Evolutionary conservation across 2,113 vertebrate genomes (phyloP).

Genomic region (Leptobrachium ailaonicum): DNA sequence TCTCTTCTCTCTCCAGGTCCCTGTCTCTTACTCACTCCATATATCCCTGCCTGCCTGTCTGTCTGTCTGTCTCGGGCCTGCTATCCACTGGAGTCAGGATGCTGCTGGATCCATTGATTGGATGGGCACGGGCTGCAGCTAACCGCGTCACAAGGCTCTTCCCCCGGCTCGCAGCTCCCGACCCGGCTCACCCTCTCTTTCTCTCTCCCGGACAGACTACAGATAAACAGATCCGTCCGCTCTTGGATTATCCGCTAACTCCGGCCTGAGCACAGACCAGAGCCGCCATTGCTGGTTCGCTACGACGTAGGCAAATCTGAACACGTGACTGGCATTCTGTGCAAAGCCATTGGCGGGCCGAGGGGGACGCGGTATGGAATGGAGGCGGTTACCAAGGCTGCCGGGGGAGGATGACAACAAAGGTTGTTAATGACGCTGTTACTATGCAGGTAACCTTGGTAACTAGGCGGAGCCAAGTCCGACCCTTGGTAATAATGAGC

Average conservation of each 20-base stretch:
- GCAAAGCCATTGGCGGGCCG: background rate
- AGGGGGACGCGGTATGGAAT: background rate
- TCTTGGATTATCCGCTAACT: background rate
- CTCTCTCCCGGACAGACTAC: background rate
- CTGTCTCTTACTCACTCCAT: too few species aligned
- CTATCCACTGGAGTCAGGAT: too few species aligned
- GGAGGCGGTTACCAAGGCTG: conserved; percentile 2
- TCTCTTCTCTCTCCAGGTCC: too few species aligned
- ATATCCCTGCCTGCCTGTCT: too few species aligned
- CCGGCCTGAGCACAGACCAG: background rate
- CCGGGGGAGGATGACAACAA: background rate
- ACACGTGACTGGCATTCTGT: background rate
- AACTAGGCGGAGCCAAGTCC: background rate
- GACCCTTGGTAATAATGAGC: too few species aligned
- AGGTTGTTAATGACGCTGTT: conserved; percentile 38
- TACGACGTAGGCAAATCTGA: background rate
- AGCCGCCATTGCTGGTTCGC: background rate
- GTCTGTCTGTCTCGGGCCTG: too few species aligned
- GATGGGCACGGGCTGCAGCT: too few species aligned
- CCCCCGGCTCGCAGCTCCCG: too few species aligned
- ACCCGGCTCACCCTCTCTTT: background rate
- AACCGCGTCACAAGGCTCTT: too few species aligned
- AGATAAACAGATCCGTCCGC: background rate
- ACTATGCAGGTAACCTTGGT: background rate
- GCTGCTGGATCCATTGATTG: too few species aligned